phyloP scores from a whole-genome alignment of 2,113 vertebrate species.

The Pholis gunnellus region DNA sequence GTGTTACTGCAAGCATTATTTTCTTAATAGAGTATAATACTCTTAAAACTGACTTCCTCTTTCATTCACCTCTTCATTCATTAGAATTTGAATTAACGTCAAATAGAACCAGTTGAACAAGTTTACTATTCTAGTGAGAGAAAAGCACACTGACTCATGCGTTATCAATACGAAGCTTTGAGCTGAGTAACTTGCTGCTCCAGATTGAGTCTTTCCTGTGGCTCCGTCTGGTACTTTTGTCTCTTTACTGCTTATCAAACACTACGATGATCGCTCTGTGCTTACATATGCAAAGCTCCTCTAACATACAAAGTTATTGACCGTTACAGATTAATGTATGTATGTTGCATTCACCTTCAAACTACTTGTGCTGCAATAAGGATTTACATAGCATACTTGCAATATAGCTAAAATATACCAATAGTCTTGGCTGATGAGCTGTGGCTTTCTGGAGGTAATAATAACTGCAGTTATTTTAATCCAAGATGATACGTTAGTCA shows the following conservation, averaged over 20 bases:
- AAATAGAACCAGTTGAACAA: slow-evolving; percentile 13
- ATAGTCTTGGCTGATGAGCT: slow-evolving; percentile 35
- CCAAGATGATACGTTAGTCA: slow-evolving; percentile 5
- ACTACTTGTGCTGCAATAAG: slow-evolving; percentile 53
- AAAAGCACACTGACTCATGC: slow-evolving; percentile 32
- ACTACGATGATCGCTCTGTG: slow-evolving; percentile 12
- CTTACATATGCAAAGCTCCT: slow-evolving; percentile 31
- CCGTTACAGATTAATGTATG: slow-evolving; percentile 24
- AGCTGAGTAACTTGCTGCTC: slow-evolving; percentile 52
- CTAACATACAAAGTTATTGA: slow-evolving; percentile 14
- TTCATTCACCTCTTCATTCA: slow-evolving; percentile 14
- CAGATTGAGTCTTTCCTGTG: slow-evolving; percentile 49
- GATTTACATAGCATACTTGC: slow-evolving; percentile 38
- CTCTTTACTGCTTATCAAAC: slow-evolving; percentile 36
- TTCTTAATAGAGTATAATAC: slow-evolving; percentile 27
- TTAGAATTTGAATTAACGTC: slow-evolving; percentile 13
- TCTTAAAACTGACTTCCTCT: slow-evolving; percentile 50
- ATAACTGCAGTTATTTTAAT: slow-evolving; percentile 17
- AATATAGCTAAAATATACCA: slow-evolving; percentile 26
- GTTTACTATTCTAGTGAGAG: slow-evolving; percentile 17
- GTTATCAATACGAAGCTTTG: slow-evolving; percentile 29
- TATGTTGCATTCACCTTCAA: slow-evolving; percentile 50
- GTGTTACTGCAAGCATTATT: slow-evolving; percentile 53
- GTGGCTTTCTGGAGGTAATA: slow-evolving; percentile 15
- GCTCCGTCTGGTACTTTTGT: slow-evolving; percentile 25